Base-by-base conservation (phyloP, 2,797 vertebrate species). In the Myotis daubentonii region DNA sequence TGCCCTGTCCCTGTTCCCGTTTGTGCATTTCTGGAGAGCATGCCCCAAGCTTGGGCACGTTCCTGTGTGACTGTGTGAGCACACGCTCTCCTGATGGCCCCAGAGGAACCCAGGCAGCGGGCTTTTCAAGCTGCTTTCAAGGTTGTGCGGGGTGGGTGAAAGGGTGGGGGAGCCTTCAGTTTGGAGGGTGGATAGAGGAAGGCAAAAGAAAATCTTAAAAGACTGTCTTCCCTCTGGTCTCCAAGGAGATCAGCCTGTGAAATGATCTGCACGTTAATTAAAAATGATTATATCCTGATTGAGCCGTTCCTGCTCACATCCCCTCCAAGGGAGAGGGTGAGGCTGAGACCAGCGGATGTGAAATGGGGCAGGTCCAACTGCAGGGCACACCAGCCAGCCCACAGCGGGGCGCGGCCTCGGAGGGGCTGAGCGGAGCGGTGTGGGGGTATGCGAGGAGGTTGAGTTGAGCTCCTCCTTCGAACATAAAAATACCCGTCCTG, bases 191-290 rank as follows among this genome's bases (percentile, higher is more conserved):
- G 94, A 96, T 89, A 88, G 95, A 96, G 96, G 96, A 94, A 94
- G 95, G 97, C 97, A 97, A 97, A 97, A 94, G 97, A 96, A 97
- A 98, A 97, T 97, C 97, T 97, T 98, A 97, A 97, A 98, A 98
- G 98, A 98, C 97, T 92, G 93, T 97, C 98, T 98, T 98, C 94
- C 97, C 97, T 97, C 97, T 98, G 97, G 98, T 98, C 98, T 98
- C 98, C 98, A 98, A 98, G 98, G 98, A 98, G 98, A 98, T 98
- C 98, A 98, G 98, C 97, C 94, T 82, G 98, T 89, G 62, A 98
- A 98, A 98, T 98, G 98, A 98, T 98, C 98, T 97, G 78, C 98
- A 98, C 97, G 97, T 98, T 98, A 98, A 98, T 98, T 98, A 98
- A 98, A 98, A 98, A 98, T 95, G 96, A 98, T 98, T 98, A 98